Evolutionary conservation across 2,113 vertebrate species (phyloP).

Genomic region (Puntigrus tetrazona): DNA sequence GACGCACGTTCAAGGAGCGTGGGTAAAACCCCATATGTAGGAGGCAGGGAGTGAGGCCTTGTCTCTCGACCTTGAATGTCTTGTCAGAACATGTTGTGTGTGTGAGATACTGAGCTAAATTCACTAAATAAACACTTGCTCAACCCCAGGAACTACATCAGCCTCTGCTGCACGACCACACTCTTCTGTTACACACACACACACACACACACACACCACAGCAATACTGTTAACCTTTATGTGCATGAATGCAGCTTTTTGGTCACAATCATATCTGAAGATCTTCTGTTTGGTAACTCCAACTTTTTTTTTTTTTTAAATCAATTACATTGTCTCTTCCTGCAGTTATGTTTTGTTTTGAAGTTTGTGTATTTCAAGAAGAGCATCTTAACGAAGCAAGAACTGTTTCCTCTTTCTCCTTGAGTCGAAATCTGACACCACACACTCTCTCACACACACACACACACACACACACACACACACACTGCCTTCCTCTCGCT

Average conservation of each 20-base stretch:
- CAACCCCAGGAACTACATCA: not conserved
- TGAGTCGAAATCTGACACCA: constrained; percentile 69
- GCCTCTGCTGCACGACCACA: not conserved
- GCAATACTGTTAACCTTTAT: not conserved
- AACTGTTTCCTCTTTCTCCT: constrained; percentile 68
- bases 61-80: constrained; percentile 48
- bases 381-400: not conserved
- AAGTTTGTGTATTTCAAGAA: constrained; percentile 7
- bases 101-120: constrained; percentile 49
- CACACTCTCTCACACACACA: not conserved
- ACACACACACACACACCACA: not conserved
- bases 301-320: not conserved
- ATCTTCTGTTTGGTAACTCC: not conserved
- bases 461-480: not conserved
- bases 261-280: not conserved
- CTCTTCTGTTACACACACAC: not conserved
- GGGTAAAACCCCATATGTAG: constrained; percentile 48
- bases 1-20: constrained; percentile 2
- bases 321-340: not conserved
- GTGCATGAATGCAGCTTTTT: not conserved
- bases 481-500: not conserved
- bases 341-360: not conserved
- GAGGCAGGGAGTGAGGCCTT: constrained; percentile 31
- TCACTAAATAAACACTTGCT: constrained; percentile 48
- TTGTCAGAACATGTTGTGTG: constrained; percentile 34